These are phyloP conservation scores for Habroteleia sp. DNA, from an alignment of 2,888 invertebrate species.

Conservation along the genomic window DNA sequence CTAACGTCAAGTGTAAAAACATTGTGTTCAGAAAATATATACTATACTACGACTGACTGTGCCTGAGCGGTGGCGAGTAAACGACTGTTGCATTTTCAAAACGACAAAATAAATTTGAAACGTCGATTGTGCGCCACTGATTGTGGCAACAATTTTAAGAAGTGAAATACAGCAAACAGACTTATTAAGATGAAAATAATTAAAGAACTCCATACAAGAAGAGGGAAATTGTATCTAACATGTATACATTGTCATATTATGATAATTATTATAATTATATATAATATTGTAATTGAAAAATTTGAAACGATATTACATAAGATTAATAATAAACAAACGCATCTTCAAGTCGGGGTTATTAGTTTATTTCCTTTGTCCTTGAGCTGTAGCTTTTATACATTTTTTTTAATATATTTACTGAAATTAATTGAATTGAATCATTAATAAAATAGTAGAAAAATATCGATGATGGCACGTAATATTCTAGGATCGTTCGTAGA, in stretches of 20 bases:
- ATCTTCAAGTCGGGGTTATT: conserved; percentile 75
- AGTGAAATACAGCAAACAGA: conserved; percentile 76
- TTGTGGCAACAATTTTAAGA: conserved; percentile 75
- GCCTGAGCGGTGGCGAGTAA: conserved; percentile 75
- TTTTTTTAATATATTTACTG: no score
- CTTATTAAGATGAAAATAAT: conserved; percentile 77
- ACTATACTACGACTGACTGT: conserved; percentile 81
- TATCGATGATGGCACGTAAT: no score
- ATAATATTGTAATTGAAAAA: conserved; percentile 81
- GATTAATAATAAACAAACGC: conserved; percentile 81
- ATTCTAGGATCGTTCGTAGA: no score
- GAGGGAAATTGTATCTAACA: conserved; percentile 80
- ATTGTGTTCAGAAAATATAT: conserved; percentile 81
- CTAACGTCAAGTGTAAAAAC: conserved; percentile 81
- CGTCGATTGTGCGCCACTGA: conserved; percentile 74
- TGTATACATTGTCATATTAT: conserved; percentile 81
- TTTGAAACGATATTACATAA: conserved; percentile 81
- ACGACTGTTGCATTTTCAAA: conserved; percentile 72
- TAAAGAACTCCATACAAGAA: conserved; percentile 77
- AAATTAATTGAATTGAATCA: no score
- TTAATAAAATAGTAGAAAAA: no score
- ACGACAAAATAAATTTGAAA: conserved; percentile 70
- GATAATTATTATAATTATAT: conserved; percentile 78
- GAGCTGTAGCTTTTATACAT: no score
- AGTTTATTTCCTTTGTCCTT: no score